Conservation (phyloP, 2,113 vertebrate species). For the Amazona guildingii region DNA sequence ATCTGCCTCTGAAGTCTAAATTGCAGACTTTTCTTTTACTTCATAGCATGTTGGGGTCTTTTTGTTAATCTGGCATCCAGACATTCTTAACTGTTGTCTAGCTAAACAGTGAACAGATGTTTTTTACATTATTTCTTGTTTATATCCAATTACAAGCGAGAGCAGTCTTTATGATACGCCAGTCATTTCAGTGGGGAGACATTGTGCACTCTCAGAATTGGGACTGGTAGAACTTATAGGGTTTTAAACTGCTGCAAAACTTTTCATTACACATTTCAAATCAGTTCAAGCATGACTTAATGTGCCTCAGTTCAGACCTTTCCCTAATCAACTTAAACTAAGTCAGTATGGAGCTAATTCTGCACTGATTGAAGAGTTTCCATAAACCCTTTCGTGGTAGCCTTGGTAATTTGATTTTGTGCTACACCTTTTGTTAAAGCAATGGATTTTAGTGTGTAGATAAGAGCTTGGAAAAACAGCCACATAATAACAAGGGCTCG, state of each 20-base stretch:
- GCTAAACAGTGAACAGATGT: conserved; percentile 21
- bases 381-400: background rate
- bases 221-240: background rate
- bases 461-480: background rate
- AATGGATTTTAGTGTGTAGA: background rate
- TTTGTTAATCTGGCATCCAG: conserved; percentile 28
- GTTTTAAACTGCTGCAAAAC: background rate
- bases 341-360: conserved; percentile 5
- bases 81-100: conserved; percentile 43
- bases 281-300: background rate
- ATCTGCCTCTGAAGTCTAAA: conserved; percentile 16
- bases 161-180: background rate
- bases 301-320: background rate
- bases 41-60: background rate
- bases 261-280: background rate
- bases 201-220: background rate
- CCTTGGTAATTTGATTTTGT: background rate
- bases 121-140: conserved; percentile 44
- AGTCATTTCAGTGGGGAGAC: background rate
- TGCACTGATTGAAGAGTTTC: conserved; percentile 12
- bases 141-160: conserved; percentile 3
- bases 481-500: background rate
- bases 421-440: conserved; percentile 19
- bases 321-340: background rate
- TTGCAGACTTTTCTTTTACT: background rate